Evolutionary conservation across 2,888 invertebrate genomes (phyloP), one percentile per base, ranked within the genome.

Genomic region (Apodemia mormo): DNA sequence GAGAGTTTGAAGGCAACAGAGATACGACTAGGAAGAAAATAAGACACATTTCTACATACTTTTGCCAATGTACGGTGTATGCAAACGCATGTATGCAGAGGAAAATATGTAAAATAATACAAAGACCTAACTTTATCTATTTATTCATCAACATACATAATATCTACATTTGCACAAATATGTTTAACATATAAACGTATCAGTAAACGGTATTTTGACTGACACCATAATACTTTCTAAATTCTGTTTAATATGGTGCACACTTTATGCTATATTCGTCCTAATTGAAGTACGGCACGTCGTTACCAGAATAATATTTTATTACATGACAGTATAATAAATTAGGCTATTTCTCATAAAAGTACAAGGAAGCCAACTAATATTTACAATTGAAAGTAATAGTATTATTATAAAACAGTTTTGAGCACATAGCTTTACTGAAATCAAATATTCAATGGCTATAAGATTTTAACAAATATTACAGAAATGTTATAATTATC

Each of bases 131-230:
- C 82, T 87, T 91, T 90, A 87, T 86, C 90, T 92, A 92, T 93
- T 93, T 93, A 93, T 92, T 92, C 92, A 89, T 92, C 92, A 93
- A 93, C 93, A 92, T 93, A 92, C 90, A 89, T 92, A 89, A 90
- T 93, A 92, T 92, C 92, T 93, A 93, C 92, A 93, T 90, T 90
- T 91, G 90, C 91, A 91, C 91, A 92, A 89, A 88, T 89, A 88
- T 84, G 85, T 88, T 88, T 82, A 88, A 87, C 88, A 89, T 90
- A 89, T 82, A 87, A 84, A 88, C 85, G 86, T 84, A 90, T 88
- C 88, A 89, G 88, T 86, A 81, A 85, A 83, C 76, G 85, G 84
- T 85, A 82, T 80, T 82, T 83, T 75, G 49, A 76, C 80, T 87
- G 88, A 88, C 85, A 87, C 80, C 73, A 85, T 88, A 90, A 90